phyloP scores from a whole-genome alignment of 2,113 vertebrate genomes.

The Choloepus hoffmanni region DNA sequence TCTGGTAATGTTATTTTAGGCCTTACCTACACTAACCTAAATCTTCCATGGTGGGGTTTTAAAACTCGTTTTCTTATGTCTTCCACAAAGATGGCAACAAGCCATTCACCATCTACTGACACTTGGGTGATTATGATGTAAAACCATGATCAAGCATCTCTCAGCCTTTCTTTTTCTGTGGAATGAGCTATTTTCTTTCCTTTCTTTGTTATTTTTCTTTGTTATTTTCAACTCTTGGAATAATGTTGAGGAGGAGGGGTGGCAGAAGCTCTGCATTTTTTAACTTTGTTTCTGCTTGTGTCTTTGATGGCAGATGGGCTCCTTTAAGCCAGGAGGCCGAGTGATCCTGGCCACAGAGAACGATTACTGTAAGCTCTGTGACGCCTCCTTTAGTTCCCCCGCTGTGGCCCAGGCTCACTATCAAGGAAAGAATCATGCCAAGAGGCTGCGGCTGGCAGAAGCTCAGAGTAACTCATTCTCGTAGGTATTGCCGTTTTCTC shows the following conservation, averaged over 20 bases:
- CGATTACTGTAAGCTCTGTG: conserved; percentile 98
- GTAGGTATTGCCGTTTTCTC: conserved; percentile 90
- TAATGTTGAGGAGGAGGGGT: neutral
- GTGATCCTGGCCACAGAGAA: conserved; percentile 99
- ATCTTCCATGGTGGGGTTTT: neutral
- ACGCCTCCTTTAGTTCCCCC: conserved; percentile 97
- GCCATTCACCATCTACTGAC: neutral
- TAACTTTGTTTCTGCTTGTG: conserved; percentile 42
- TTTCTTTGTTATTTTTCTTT: neutral
- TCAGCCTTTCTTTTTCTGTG: neutral
- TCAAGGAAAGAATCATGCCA: conserved; percentile 98
- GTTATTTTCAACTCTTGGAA: neutral
- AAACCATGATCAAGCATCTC: neutral
- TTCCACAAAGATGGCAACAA: neutral
- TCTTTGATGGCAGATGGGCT: conserved; percentile 87
- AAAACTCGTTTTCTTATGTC: conserved; percentile 23
- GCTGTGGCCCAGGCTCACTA: conserved; percentile 98
- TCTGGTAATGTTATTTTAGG: conserved; percentile 13
- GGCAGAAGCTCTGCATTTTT: neutral
- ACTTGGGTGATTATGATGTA: conserved; percentile 34
- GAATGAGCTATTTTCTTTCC: neutral
- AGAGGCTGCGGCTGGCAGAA: conserved; percentile 95
- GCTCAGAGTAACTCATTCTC: conserved; percentile 92
- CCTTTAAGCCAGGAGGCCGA: conserved; percentile 92
- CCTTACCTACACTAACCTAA: neutral